These are phyloP conservation scores for Oriolus oriolus DNA, from an alignment of 2,113 vertebrate species.

Conservation along the genomic window DNA sequence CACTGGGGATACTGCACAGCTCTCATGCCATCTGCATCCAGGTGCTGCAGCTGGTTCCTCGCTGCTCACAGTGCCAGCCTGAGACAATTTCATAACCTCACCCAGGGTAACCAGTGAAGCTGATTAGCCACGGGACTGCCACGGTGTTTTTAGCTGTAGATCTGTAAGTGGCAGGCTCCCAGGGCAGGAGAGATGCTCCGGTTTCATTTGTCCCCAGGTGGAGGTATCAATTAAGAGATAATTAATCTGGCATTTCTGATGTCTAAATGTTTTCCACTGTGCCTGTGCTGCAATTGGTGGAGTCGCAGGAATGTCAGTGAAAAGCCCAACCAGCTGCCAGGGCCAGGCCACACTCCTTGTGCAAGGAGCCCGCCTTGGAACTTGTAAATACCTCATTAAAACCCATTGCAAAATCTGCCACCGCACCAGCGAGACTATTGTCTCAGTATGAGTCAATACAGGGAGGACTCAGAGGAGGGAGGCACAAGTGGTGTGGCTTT, in stretches of 20 bases:
- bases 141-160: constrained; percentile 53
- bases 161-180: constrained; percentile 33
- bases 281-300: neutral
- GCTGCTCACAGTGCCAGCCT: accelerated
- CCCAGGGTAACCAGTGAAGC: neutral
- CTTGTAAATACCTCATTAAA: constrained; percentile 31
- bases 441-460: neutral
- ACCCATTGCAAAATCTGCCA: constrained; percentile 32
- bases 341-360: neutral
- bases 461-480: neutral
- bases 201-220: constrained; percentile 33
- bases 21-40: neutral
- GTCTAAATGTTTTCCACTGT: constrained; percentile 28
- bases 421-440: neutral
- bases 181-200: neutral
- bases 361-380: neutral
- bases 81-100: constrained; percentile 16
- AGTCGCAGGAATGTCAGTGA: constrained; percentile 9
- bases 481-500: neutral
- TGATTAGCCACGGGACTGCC: constrained; percentile 23
- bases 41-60: neutral
- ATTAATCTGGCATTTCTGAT: constrained; percentile 42
- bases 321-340: neutral
- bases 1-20: neutral
- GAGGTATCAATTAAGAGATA: constrained; percentile 59